Conservation (phyloP, 2,113 vertebrate species). For the Girardinichthys multiradiatus region DNA sequence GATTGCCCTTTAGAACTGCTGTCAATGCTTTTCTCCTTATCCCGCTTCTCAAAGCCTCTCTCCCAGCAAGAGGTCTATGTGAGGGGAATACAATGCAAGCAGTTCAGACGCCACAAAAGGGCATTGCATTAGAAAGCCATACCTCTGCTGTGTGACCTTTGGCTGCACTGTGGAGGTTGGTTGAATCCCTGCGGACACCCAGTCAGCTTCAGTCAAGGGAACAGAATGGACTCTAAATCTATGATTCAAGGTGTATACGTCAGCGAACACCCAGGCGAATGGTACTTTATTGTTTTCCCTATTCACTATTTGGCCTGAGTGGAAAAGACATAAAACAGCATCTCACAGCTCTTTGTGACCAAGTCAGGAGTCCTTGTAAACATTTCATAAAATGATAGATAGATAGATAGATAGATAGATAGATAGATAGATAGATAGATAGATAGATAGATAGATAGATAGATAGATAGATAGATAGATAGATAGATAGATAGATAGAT, state of each 20-base stretch:
- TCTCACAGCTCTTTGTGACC: slow-evolving; percentile 28
- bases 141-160: slow-evolving; percentile 78
- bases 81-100: slow-evolving; percentile 75
- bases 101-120: slow-evolving; percentile 75
- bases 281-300: slow-evolving; percentile 64
- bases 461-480: too few relatives aligned
- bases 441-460: too few relatives aligned
- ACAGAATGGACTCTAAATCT: slow-evolving; percentile 70
- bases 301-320: slow-evolving; percentile 35
- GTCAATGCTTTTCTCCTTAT: slow-evolving; percentile 76
- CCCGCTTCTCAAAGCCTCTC: slow-evolving; percentile 70
- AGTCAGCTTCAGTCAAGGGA: slow-evolving; percentile 66
- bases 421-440: too few relatives aligned
- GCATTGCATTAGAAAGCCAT: slow-evolving; percentile 77
- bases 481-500: too few relatives aligned
- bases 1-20: slow-evolving; percentile 77
- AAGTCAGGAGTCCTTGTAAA: slow-evolving; percentile 20
- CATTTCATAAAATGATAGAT: too few relatives aligned
- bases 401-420: too few relatives aligned
- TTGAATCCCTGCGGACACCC: slow-evolving; percentile 70
- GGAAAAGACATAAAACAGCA: slow-evolving; percentile 23
- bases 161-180: slow-evolving; percentile 67
- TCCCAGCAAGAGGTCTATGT: slow-evolving; percentile 68
- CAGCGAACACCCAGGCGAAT: slow-evolving; percentile 56
- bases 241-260: slow-evolving; percentile 50